Conservation (phyloP, 1,140 invertebrate genomes). For the Lasaia peninsularis region DNA sequence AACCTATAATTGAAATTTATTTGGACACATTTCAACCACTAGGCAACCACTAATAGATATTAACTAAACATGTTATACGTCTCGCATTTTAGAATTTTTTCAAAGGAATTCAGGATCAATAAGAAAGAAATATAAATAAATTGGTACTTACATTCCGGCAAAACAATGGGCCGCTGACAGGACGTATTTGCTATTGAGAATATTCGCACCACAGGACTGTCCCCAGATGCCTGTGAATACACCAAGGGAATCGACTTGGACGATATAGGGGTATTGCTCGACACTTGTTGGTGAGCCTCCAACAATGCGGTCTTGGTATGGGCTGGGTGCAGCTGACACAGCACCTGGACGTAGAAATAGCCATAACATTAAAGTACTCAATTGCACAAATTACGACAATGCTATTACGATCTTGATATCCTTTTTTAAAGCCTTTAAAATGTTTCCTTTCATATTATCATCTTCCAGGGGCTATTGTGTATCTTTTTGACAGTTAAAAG, state of each 20-base stretch:
- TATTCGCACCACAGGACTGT: constrained; percentile 33
- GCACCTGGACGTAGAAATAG: background rate
- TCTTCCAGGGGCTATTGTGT: too few relatives aligned
- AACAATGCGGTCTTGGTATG: constrained; percentile 4
- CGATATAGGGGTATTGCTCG: constrained; percentile 32
- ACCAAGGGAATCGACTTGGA: constrained; percentile 31
- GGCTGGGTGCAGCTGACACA: background rate
- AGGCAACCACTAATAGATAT: too few relatives aligned
- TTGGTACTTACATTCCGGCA: constrained; percentile 24
- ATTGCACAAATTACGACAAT: too few relatives aligned
- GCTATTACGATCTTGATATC: too few relatives aligned
- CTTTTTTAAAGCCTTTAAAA: too few relatives aligned
- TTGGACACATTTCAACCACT: too few relatives aligned
- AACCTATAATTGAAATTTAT: too few relatives aligned
- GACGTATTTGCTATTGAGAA: constrained; percentile 29
- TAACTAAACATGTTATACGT: too few relatives aligned
- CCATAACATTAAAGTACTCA: too few relatives aligned
- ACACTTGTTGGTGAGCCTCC: constrained; percentile 29
- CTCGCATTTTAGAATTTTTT: too few relatives aligned
- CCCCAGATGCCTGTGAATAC: constrained; percentile 25
- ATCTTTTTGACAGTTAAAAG: too few relatives aligned
- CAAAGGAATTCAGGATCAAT: background rate
- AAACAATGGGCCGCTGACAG: constrained; percentile 39
- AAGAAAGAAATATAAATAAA: background rate
- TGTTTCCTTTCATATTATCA: too few relatives aligned